phyloP scores from a whole-genome alignment of 2,888 invertebrate species.

The Lithophane ornitopus region DNA sequence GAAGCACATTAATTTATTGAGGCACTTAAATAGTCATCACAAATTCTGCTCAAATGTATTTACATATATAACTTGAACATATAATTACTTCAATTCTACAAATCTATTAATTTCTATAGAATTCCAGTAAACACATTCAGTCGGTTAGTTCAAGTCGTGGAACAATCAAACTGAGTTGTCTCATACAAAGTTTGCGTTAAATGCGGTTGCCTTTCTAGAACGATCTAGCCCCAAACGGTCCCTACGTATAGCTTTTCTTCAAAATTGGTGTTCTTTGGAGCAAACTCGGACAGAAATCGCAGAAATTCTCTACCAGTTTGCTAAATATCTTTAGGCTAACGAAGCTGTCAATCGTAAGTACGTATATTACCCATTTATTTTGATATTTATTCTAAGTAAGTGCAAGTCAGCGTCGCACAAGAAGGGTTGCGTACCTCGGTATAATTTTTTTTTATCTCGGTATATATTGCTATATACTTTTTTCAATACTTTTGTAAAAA shows the following conservation, averaged over 20 bases:
- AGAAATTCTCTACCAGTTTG: conserved; percentile 1
- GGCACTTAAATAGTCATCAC: background rate
- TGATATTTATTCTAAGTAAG: too few relatives aligned
- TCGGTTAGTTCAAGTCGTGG: background rate
- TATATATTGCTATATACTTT: too few relatives aligned
- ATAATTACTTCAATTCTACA: background rate
- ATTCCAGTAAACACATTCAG: conserved; percentile 12
- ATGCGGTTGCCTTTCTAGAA: conserved; percentile 17
- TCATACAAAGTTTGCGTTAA: conserved; percentile 12
- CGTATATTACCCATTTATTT: too few relatives aligned
- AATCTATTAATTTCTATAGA: conserved; percentile 4
- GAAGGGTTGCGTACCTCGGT: too few relatives aligned
- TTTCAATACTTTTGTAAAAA: too few relatives aligned
- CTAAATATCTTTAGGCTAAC: too few relatives aligned
- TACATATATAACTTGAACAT: background rate
- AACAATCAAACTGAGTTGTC: conserved; percentile 10
- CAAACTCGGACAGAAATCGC: background rate
- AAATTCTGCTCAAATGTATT: conserved; percentile 18
- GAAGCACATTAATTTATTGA: conserved; percentile 31
- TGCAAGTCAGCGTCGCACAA: too few relatives aligned
- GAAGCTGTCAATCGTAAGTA: too few relatives aligned
- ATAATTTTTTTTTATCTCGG: too few relatives aligned
- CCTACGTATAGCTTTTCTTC: background rate
- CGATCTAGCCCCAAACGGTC: background rate
- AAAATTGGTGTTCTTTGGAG: conserved; percentile 9